Evolutionary conservation across 2,113 vertebrate species (phyloP).

Genomic region (Centrocercus urophasianus): DNA sequence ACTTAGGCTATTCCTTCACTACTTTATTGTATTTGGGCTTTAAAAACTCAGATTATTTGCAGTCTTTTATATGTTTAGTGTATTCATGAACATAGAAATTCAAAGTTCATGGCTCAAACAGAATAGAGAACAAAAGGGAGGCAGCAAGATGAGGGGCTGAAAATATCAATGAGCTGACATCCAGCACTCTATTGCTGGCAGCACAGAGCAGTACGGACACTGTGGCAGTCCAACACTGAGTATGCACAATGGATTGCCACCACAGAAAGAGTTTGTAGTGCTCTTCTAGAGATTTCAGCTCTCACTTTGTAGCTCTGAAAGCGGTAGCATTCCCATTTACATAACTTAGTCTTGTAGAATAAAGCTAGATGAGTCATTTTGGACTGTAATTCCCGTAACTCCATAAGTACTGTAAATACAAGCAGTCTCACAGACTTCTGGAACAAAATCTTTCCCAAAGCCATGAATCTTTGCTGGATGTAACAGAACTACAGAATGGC

Average conservation of each 20-base stretch:
- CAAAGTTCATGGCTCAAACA: not conserved
- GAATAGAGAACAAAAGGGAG: slow-evolving; percentile 13
- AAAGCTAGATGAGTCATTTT: not conserved
- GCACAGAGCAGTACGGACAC: not conserved
- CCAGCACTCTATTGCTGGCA: not conserved
- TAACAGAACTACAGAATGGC: not conserved
- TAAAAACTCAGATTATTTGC: slow-evolving; percentile 16
- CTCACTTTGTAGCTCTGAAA: not conserved
- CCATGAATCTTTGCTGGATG: not conserved
- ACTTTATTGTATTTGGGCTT: slow-evolving; percentile 35
- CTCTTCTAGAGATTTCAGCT: not conserved
- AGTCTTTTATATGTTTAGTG: slow-evolving; percentile 30
- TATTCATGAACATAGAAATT: slow-evolving; percentile 10
- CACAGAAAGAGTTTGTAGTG: not conserved
- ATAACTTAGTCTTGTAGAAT: not conserved
- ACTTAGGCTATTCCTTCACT: slow-evolving; percentile 23
- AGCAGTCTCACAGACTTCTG: not conserved
- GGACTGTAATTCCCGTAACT: not conserved
- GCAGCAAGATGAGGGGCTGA: not conserved
- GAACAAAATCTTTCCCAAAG: not conserved
- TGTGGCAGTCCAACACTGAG: not conserved
- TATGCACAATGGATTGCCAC: not conserved
- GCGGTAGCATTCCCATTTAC: not conserved
- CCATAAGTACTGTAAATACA: not conserved
- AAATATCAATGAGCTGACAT: not conserved